phyloP scores from a whole-genome alignment of 1,140 invertebrate genomes.

The Drosophila obscura region DNA sequence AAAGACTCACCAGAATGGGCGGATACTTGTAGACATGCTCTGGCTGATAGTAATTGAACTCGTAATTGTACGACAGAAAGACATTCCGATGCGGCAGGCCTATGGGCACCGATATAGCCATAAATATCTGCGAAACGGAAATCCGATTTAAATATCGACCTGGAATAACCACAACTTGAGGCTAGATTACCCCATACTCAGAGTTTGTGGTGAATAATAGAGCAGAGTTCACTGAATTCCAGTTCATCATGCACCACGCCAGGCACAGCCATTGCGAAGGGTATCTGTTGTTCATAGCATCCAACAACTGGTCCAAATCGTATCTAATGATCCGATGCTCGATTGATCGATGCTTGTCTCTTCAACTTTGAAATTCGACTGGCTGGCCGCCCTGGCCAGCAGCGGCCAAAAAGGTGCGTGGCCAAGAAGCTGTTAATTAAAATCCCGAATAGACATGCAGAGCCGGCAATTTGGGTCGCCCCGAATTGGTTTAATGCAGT shows the following conservation, averaged over 20 bases:
- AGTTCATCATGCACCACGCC: constrained; percentile 17
- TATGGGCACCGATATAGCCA: constrained; percentile 89
- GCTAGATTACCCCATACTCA: constrained; percentile 33
- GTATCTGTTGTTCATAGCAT: constrained; percentile 13
- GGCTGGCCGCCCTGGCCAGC: background rate
- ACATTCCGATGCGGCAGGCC: constrained; percentile 88
- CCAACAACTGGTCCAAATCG: background rate
- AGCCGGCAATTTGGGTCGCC: constrained; percentile 23
- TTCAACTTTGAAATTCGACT: constrained; percentile 28
- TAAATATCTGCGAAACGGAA: constrained; percentile 84
- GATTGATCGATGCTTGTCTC: background rate
- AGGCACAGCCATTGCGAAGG: constrained; percentile 9
- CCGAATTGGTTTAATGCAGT: constrained; percentile 58
- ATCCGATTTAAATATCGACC: background rate
- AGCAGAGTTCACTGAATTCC: background rate
- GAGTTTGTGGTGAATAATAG: constrained; percentile 40
- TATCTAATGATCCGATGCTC: constrained; percentile 14
- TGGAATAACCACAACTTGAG: background rate
- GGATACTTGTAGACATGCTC: constrained; percentile 70
- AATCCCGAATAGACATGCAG: constrained; percentile 12
- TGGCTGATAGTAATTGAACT: constrained; percentile 87
- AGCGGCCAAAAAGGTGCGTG: constrained; percentile 37
- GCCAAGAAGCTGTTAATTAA: constrained; percentile 47
- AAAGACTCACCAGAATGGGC: constrained; percentile 62
- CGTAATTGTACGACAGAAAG: constrained; percentile 90